Base-by-base conservation (phyloP, 2,888 invertebrate genomes). In the Leistus spinibarbis region DNA sequence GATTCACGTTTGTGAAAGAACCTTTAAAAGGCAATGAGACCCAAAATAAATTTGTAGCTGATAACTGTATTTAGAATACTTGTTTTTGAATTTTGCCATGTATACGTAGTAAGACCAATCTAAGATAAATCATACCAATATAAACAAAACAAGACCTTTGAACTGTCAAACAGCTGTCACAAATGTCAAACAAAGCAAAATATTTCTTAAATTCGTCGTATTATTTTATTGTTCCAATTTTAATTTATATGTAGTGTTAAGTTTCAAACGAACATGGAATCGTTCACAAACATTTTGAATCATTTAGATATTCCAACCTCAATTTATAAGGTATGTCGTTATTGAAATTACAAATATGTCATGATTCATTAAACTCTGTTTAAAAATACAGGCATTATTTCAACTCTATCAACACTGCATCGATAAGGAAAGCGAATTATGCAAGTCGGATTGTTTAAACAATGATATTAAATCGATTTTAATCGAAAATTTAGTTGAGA, bases 161-260 rank as follows among this genome's bases (percentile, higher is more conserved):
- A 63, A n/a, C 69, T 69, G 75, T 75, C 75, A 75, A 75, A 53
- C 40, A 68, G n/a, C 23, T 64, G 23, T 64, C 40, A 40, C 40
- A 75, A 69, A 62, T 20, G 57, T 69, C 64, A 68, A 75, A 75
- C 62, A 68, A 62, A 57, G 64, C 20, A 20, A 23, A 64, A 64
- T 40, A 40, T 40, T 40, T 40, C 27, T 10, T 20, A 22, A 23
- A 23, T 27, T 27, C 7, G n/a, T 23, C 22, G n/a, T 64, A 5
- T 4, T n/a, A 64, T 27, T 16, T n/a, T 16, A 64, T n/a, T n/a
- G n/a, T n/a, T n/a, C 7, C n/a, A 24, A 13, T 64, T 23, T 23
- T 23, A 64, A 13, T 7, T 23, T 1, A 23, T 23, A 53, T 60
- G 54, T 70, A 16, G 53, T 64, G 27, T 54, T 64, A 71, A 66